A percentile compares a stretch with the other conserved stretches of the same genome.
These are phyloP conservation scores for Drosophila austrosaltans DNA, from an alignment of 2,888 invertebrate genomes.

Conservation along the genomic window DNA sequence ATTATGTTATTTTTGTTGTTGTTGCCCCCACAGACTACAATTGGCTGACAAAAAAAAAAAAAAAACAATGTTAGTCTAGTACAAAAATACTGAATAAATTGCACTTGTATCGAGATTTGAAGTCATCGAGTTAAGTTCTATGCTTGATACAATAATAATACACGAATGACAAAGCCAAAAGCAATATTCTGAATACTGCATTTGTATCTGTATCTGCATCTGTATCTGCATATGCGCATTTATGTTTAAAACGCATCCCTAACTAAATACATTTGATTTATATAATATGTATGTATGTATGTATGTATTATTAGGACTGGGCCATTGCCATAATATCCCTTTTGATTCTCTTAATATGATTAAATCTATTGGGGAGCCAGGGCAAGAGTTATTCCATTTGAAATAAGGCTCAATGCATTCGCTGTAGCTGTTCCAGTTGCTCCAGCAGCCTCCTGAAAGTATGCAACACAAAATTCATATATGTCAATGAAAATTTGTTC, in stretches of 20 bases:
- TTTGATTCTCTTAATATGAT: constrained; percentile 37
- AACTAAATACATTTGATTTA: background rate
- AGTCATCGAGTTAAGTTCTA: constrained; percentile 23
- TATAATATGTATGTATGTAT: background rate
- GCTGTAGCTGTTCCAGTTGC: constrained; percentile 53
- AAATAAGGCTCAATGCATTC: constrained; percentile 76
- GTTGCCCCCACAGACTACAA: constrained; percentile 9
- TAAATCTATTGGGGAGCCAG: constrained; percentile 75
- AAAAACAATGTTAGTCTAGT: constrained; percentile 59
- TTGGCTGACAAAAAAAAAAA: background rate
- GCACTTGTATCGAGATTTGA: constrained; percentile 57
- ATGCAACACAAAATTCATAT: constrained; percentile 13
- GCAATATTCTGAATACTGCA: constrained; percentile 51
- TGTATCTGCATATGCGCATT: constrained; percentile 4
- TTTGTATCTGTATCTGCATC: background rate
- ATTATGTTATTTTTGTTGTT: constrained; percentile 16
- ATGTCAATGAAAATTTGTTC: background rate
- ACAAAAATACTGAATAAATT: constrained; percentile 76
- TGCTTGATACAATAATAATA: constrained; percentile 21
- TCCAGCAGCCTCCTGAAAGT: constrained; percentile 57
- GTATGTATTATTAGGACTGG: background rate
- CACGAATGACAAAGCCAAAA: constrained; percentile 43
- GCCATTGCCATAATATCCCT: constrained; percentile 1
- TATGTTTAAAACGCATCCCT: background rate
- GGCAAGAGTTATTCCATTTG: constrained; percentile 80